A percentile compares a stretch with the other conserved stretches of the same genome.
Evolutionary conservation across 1,140 invertebrate genomes (phyloP).

Genomic region (Zelostemma sp.): DNA sequence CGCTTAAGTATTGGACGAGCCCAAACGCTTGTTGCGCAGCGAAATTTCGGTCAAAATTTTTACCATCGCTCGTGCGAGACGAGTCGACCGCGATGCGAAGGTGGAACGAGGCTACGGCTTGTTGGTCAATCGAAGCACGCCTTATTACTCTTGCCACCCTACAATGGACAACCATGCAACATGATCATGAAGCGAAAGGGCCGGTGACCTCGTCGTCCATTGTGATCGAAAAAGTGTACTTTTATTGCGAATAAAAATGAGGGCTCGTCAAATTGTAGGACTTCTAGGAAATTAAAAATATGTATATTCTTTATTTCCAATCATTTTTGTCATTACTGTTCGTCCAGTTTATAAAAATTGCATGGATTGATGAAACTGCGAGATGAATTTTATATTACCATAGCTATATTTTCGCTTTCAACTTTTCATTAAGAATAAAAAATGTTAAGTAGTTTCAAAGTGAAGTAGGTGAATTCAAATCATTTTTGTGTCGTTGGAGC

Average conservation of each 20-base stretch:
- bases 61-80: slow-evolving; percentile 10
- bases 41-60: slow-evolving; percentile 1
- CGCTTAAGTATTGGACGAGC: background rate
- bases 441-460: no score
- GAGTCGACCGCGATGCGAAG: slow-evolving; percentile 19
- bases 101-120: slow-evolving; percentile 16
- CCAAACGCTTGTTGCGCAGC: background rate
- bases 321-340: no score
- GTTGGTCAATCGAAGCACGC: slow-evolving; percentile 25
- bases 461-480: no score
- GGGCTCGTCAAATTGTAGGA: background rate
- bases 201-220: slow-evolving; percentile 17
- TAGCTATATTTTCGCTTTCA: no score
- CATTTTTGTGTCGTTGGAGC: no score
- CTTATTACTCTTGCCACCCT: slow-evolving; percentile 22
- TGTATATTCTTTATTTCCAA: no score
- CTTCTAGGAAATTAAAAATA: background rate
- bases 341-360: no score
- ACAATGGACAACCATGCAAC: slow-evolving; percentile 13
- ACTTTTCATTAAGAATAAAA: no score
- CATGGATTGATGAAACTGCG: no score
- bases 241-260: background rate
- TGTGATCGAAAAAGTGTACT: slow-evolving; percentile 8
- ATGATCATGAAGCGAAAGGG: slow-evolving; percentile 18
- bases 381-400: no score